These are phyloP conservation scores for Microtus californicus DNA, from an alignment of 2,797 vertebrate genomes.

Conservation along the genomic window DNA sequence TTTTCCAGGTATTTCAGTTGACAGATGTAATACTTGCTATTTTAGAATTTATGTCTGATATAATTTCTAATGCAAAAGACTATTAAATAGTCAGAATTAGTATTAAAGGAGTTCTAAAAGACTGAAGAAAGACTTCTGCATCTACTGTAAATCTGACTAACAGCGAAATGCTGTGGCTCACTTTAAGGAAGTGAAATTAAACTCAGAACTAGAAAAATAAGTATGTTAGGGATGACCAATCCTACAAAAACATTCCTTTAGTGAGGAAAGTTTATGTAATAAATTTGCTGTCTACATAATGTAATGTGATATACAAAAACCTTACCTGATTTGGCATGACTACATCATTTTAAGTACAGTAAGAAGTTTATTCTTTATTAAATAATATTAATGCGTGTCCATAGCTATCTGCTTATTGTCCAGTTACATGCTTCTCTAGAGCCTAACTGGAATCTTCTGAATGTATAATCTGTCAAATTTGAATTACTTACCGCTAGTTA, in stretches of 20 bases:
- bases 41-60: constrained; percentile 45
- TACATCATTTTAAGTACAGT: constrained; percentile 59
- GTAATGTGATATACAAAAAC: constrained; percentile 10
- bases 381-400: background rate
- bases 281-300: background rate
- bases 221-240: background rate
- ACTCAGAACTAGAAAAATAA: background rate
- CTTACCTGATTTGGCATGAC: background rate
- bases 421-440: constrained; percentile 24
- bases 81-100: constrained; percentile 22
- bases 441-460: constrained; percentile 18
- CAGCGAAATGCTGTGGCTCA: constrained; percentile 24
- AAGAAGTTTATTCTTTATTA: constrained; percentile 24
- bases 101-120: constrained; percentile 34
- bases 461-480: constrained; percentile 33
- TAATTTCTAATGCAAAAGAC: constrained; percentile 40
- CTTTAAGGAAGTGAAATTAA: constrained; percentile 46
- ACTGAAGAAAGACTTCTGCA: background rate
- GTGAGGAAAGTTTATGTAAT: constrained; percentile 2
- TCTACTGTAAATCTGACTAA: background rate
- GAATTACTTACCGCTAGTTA: constrained; percentile 12
- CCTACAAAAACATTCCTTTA: constrained; percentile 22
- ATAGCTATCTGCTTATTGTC: background rate
- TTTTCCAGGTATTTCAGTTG: constrained; percentile 94
- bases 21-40: constrained; percentile 15